A percentile compares a stretch with the other conserved stretches of the same genome.
Conservation (phyloP, 2,797 vertebrate genomes). For the Argya squamiceps region DNA sequence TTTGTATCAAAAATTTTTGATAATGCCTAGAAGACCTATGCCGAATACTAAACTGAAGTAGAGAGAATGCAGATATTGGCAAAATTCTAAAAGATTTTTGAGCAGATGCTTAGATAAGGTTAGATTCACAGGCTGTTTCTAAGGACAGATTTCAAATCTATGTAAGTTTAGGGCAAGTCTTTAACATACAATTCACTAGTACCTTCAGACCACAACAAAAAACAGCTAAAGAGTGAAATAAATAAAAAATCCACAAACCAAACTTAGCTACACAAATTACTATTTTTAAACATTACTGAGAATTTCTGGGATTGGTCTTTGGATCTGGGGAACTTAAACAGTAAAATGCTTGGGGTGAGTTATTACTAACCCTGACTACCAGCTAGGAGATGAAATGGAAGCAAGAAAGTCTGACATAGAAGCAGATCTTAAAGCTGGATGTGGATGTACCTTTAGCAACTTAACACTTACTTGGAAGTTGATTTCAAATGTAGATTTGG, state of each 20-base stretch:
- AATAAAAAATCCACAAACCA: background rate
- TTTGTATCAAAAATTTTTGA: background rate
- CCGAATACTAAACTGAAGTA: background rate
- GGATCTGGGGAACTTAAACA: background rate
- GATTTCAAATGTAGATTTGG: background rate
- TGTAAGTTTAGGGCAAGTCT: background rate
- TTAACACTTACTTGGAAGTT: background rate
- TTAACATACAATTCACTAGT: background rate
- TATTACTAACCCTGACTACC: background rate
- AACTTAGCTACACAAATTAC: too few relatives aligned
- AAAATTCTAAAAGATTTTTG: background rate
- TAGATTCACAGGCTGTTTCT: background rate
- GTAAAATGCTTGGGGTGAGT: background rate
- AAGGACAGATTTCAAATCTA: background rate
- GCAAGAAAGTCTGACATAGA: background rate
- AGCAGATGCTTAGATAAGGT: background rate
- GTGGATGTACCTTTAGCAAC: background rate
- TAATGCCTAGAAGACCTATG: background rate
- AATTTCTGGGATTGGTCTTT: background rate
- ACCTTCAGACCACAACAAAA: background rate
- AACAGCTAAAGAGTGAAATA: fast-evolving
- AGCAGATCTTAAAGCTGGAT: background rate
- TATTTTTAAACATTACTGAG: background rate
- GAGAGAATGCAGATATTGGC: fast-evolving
- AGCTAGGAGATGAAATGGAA: background rate